phyloP scores from a whole-genome alignment of 2,113 vertebrate genomes.

The Sprattus sprattus region DNA sequence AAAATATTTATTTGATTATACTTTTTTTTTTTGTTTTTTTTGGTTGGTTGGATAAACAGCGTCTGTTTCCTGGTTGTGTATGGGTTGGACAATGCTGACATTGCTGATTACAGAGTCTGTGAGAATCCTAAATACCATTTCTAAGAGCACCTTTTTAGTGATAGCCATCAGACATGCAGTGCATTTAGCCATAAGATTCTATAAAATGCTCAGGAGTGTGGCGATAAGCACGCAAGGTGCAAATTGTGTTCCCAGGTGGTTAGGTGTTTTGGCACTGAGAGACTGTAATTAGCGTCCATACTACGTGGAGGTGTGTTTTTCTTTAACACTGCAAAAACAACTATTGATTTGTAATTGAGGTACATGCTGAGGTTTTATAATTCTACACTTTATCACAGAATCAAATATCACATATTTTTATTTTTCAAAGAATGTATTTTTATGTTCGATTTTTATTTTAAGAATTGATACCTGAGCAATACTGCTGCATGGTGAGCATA shows the following conservation, averaged over 20 bases:
- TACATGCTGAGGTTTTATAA: no score
- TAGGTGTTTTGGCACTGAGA: neutral
- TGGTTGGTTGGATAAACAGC: neutral
- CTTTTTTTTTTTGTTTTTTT: no score
- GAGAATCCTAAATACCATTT: neutral
- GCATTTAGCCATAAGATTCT: neutral
- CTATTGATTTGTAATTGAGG: no score
- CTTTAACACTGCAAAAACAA: neutral
- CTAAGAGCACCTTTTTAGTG: neutral
- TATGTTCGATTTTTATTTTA: no score
- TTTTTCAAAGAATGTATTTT: no score
- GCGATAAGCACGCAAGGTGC: neutral
- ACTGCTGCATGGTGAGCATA: no score
- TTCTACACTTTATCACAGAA: no score
- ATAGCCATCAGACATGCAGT: neutral
- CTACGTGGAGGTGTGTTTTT: neutral
- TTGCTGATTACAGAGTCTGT: neutral
- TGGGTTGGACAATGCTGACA: neutral
- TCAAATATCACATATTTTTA: no score
- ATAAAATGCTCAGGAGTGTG: neutral
- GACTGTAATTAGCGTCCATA: neutral
- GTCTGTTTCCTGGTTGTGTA: neutral
- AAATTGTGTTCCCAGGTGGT: neutral
- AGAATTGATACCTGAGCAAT: no score
- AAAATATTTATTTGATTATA: neutral